phyloP scores from a whole-genome alignment of 1,140 invertebrate species.

The Hylaeus anthracinus region DNA sequence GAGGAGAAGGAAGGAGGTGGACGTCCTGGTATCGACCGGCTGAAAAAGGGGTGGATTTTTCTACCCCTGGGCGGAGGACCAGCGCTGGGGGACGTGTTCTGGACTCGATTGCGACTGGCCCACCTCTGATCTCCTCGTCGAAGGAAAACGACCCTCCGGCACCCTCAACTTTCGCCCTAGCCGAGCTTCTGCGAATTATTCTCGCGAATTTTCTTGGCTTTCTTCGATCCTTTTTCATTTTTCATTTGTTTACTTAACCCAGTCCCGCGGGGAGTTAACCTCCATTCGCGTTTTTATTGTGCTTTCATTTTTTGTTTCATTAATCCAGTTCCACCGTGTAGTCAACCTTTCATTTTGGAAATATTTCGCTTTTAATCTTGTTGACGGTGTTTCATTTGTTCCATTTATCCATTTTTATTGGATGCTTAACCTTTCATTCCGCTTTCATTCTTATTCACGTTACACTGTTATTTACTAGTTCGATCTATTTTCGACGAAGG shows the following conservation, averaged over 20 bases:
- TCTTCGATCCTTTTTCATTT: neutral
- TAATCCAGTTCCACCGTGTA: too few relatives aligned
- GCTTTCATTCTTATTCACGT: too few relatives aligned
- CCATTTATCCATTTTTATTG: too few relatives aligned
- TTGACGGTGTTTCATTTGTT: too few relatives aligned
- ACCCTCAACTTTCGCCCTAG: conserved; percentile 9
- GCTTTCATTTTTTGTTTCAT: too few relatives aligned
- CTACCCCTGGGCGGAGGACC: conserved; percentile 68
- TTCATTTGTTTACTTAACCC: too few relatives aligned
- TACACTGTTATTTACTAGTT: too few relatives aligned
- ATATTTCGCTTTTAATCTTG: too few relatives aligned
- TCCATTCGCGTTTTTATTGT: neutral
- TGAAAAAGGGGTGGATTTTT: conserved; percentile 79
- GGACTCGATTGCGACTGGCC: conserved; percentile 61
- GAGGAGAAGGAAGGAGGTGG: conserved; percentile 66
- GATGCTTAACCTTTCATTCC: too few relatives aligned
- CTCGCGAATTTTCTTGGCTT: neutral
- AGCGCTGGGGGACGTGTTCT: conserved; percentile 65
- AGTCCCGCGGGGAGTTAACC: too few relatives aligned
- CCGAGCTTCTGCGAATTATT: neutral
- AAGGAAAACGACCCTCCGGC: conserved; percentile 23
- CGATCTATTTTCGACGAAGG: too few relatives aligned
- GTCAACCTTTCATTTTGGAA: too few relatives aligned
- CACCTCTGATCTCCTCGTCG: conserved; percentile 50
- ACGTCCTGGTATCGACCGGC: conserved; percentile 78